These are phyloP conservation scores for Nemapogon koenigi DNA, from an alignment of 2,888 invertebrate species.

Conservation along the genomic window DNA sequence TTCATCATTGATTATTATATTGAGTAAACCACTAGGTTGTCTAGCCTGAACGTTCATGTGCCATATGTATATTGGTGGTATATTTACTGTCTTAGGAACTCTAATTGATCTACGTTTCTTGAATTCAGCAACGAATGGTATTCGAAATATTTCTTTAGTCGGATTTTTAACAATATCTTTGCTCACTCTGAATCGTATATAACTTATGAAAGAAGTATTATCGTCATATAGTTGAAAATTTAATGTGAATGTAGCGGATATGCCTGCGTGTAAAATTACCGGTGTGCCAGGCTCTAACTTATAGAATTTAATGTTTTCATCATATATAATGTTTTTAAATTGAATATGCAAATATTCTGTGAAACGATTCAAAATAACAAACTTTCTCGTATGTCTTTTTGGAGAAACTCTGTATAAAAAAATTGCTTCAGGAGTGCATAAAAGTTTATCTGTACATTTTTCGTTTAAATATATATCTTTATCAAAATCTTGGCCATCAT, in stretches of 20 bases:
- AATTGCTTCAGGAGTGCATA: not conserved
- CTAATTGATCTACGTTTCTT: slow-evolving; percentile 19
- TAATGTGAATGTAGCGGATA: slow-evolving; percentile 28
- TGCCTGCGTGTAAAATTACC: slow-evolving; percentile 35
- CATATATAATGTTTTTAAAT: slow-evolving; percentile 31
- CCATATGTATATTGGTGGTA: slow-evolving; percentile 39
- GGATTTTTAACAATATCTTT: slow-evolving; percentile 21
- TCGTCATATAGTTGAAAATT: slow-evolving; percentile 26
- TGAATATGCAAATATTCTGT: slow-evolving; percentile 28
- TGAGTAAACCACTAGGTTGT: slow-evolving; percentile 27
- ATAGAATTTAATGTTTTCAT: slow-evolving; percentile 23
- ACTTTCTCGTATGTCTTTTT: slow-evolving; percentile 17
- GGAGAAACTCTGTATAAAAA: not conserved
- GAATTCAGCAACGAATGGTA: slow-evolving; percentile 31
- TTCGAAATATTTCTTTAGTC: slow-evolving; percentile 25
- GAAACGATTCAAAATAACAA: slow-evolving; percentile 31
- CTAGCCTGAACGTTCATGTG: slow-evolving; percentile 26
- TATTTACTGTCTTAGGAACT: slow-evolving; percentile 27
- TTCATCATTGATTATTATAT: slow-evolving; percentile 25
- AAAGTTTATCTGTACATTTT: no score
- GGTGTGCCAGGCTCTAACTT: slow-evolving; percentile 29
- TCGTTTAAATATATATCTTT: not conserved
- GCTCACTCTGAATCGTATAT: slow-evolving; percentile 34
- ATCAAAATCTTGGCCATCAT: not conserved
- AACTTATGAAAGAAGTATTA: slow-evolving; percentile 24